These are phyloP conservation scores for Channa striata DNA, from an alignment of 2,797 vertebrate genomes.

Conservation along the genomic window DNA sequence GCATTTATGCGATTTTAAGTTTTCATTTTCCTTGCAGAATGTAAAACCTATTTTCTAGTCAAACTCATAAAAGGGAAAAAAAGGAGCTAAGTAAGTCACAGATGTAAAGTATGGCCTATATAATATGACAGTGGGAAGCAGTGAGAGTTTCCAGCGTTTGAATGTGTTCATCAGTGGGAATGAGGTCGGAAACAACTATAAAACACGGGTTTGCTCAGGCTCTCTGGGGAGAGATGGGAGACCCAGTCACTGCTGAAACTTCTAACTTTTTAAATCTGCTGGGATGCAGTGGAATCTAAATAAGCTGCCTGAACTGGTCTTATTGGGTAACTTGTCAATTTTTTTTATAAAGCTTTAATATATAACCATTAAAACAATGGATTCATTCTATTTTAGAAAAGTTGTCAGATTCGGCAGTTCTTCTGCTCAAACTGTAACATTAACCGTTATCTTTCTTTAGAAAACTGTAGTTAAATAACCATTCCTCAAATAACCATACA, in stretches of 20 bases:
- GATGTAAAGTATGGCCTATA: slow-evolving; percentile 37
- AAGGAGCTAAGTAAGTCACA: slow-evolving; percentile 22
- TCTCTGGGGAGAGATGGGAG: slow-evolving; percentile 51
- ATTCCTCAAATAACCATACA: slow-evolving; percentile 68
- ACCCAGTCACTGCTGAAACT: slow-evolving; percentile 29
- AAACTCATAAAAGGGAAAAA: slow-evolving; percentile 18
- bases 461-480: slow-evolving; percentile 68
- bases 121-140: slow-evolving; percentile 39
- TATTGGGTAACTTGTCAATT: not conserved
- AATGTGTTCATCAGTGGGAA: slow-evolving; percentile 46
- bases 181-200: slow-evolving; percentile 66
- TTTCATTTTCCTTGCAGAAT: slow-evolving; percentile 13
- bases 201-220: slow-evolving; percentile 46
- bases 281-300: slow-evolving; percentile 12
- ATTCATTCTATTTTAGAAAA: slow-evolving; percentile 25
- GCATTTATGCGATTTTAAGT: slow-evolving; percentile 13
- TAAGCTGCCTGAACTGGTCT: slow-evolving; percentile 10
- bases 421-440: slow-evolving; percentile 29
- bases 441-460: slow-evolving; percentile 19
- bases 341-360: not conserved
- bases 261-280: slow-evolving; percentile 13
- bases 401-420: slow-evolving; percentile 20
- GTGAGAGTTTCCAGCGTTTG: slow-evolving; percentile 52
- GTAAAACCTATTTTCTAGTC: slow-evolving; percentile 14
- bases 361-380: not conserved